These are phyloP conservation scores for Micromys minutus DNA, from an alignment of 2,113 vertebrate species.

Conservation along the genomic window DNA sequence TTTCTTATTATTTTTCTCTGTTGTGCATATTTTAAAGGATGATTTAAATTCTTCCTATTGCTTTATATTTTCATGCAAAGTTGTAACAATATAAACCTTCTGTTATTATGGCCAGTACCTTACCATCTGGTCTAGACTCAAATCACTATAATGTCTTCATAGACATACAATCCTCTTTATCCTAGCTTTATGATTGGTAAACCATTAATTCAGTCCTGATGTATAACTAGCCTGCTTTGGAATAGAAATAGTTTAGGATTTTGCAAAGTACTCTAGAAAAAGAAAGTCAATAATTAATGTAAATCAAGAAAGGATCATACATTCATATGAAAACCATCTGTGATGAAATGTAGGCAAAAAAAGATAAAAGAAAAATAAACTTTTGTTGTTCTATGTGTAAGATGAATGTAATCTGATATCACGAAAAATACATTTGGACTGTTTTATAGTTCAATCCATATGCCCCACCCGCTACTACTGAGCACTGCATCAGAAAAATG, in stretches of 20 bases:
- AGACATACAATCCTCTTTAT: not conserved
- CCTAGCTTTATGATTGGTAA: constrained; percentile 8
- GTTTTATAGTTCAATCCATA: constrained; percentile 21
- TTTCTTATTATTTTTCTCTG: constrained; percentile 19
- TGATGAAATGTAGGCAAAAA: constrained; percentile 1
- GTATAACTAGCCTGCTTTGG: constrained; percentile 9
- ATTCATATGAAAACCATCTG: constrained; percentile 53
- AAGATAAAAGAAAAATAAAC: constrained; percentile 31
- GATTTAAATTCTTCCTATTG: not conserved
- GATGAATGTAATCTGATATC: not conserved
- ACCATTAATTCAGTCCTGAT: constrained; percentile 1
- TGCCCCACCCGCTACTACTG: not conserved
- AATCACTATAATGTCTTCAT: constrained; percentile 9
- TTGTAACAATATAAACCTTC: not conserved
- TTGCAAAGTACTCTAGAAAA: constrained; percentile 27
- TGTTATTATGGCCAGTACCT: constrained; percentile 8
- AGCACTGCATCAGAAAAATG: constrained; percentile 35
- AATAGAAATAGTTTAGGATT: constrained; percentile 45
- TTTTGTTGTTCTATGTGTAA: constrained; percentile 31
- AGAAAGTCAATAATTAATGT: constrained; percentile 32
- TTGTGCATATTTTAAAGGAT: not conserved
- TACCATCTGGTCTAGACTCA: constrained; percentile 27
- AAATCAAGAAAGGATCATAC: constrained; percentile 25
- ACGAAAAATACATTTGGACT: not conserved
- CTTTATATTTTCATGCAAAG: constrained; percentile 4